phyloP scores from a whole-genome alignment of 2,113 vertebrate species.

The Myanophis thanlyinensis region DNA sequence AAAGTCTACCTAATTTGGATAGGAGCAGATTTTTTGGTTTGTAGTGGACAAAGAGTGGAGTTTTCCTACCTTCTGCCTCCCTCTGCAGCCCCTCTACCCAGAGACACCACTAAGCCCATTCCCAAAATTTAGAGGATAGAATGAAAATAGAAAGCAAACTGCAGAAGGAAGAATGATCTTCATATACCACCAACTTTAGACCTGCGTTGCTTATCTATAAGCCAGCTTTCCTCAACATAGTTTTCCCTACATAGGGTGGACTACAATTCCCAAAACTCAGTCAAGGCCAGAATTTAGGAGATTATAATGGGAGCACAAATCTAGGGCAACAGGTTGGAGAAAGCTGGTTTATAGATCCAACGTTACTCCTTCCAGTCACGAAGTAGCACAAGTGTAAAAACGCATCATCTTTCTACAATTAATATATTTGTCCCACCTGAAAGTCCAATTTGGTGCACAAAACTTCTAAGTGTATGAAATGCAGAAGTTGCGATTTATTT shows the following conservation, averaged over 20 bases:
- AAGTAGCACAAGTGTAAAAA: constrained; percentile 50
- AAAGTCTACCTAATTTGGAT: neutral
- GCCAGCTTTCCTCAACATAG: neutral
- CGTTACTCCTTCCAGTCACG: constrained; percentile 50
- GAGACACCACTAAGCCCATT: no score
- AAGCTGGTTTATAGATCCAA: constrained; percentile 24
- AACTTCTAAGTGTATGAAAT: constrained; percentile 37
- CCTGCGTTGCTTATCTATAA: neutral
- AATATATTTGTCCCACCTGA: constrained; percentile 35
- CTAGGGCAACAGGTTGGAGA: neutral
- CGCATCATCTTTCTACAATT: constrained; percentile 33
- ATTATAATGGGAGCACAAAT: neutral
- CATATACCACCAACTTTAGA: neutral
- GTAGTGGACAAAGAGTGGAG: neutral
- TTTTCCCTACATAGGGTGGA: neutral
- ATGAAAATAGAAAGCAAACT: neutral
- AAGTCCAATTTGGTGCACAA: constrained; percentile 29
- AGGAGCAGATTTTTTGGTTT: neutral
- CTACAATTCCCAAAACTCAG: neutral
- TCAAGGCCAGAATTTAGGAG: neutral
- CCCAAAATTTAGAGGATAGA: neutral
- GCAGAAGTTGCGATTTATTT: constrained; percentile 28
- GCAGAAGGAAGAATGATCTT: neutral
- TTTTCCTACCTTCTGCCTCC: neutral
- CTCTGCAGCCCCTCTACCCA: neutral